Conservation (phyloP, 64 coral and sea anemone genomes). For the Exaiptasia diaphana region DNA sequence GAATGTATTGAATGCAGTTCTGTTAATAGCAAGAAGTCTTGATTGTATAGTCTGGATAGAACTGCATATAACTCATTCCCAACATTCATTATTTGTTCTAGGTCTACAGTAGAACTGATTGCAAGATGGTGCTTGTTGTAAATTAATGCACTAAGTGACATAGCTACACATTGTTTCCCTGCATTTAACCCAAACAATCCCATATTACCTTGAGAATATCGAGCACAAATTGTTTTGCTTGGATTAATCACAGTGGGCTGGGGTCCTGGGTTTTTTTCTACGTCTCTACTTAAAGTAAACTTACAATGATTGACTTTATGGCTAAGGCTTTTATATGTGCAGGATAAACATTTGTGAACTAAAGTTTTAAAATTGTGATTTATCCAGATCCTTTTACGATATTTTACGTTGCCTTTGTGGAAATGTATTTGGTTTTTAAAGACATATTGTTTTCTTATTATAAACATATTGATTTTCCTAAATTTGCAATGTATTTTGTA, state of each 20-base stretch:
- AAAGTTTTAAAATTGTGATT: neutral
- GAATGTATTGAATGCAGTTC: slow-evolving; percentile 31
- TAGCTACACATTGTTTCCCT: slow-evolving; percentile 37
- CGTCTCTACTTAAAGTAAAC: slow-evolving; percentile 26
- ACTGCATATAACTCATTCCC: slow-evolving; percentile 50
- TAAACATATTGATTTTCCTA: slow-evolving; percentile 9
- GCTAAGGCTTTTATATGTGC: slow-evolving; percentile 30
- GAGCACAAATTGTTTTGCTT: neutral
- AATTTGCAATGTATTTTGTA: neutral
- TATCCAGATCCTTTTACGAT: neutral
- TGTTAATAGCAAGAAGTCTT: slow-evolving; percentile 48
- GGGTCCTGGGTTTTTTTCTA: slow-evolving; percentile 49
- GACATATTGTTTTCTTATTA: too few relatives aligned
- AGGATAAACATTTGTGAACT: slow-evolving; percentile 16
- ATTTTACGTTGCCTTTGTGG: too few relatives aligned
- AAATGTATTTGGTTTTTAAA: too few relatives aligned
- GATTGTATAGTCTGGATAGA: slow-evolving; percentile 39
- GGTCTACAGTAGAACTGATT: slow-evolving; percentile 41
- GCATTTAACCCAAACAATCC: slow-evolving; percentile 44
- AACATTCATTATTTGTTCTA: slow-evolving; percentile 31
- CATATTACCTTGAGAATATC: slow-evolving; percentile 48
- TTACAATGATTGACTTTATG: slow-evolving; percentile 41
- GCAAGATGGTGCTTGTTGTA: slow-evolving; percentile 24
- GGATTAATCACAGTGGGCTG: slow-evolving; percentile 8
- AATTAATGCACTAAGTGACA: slow-evolving; percentile 23